phyloP scores from a whole-genome alignment of 2,888 invertebrate species.

The Adelphocoris suturalis region DNA sequence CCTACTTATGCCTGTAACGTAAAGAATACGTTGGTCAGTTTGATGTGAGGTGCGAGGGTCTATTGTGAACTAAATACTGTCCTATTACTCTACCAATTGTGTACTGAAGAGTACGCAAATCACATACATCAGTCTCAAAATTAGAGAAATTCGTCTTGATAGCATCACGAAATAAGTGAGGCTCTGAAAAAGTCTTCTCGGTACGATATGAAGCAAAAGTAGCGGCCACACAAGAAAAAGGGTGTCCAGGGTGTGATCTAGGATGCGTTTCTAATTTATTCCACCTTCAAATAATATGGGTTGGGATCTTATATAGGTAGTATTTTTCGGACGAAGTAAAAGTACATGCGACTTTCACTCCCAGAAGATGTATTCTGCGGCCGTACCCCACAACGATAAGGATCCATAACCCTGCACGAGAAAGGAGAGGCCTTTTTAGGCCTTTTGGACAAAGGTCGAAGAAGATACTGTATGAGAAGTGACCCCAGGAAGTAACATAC shows the following conservation, averaged over 20 bases:
- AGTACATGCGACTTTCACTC: slow-evolving; percentile 15
- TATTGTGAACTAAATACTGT: too few relatives aligned
- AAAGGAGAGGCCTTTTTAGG: background rate
- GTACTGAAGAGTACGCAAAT: too few relatives aligned
- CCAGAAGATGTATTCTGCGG: background rate
- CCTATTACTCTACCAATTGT: too few relatives aligned
- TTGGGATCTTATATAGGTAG: background rate
- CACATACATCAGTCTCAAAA: too few relatives aligned
- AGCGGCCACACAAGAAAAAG: too few relatives aligned
- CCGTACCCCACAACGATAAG: background rate
- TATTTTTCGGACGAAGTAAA: background rate
- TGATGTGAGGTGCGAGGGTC: too few relatives aligned
- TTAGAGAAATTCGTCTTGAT: too few relatives aligned
- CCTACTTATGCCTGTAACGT: too few relatives aligned
- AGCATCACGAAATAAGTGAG: too few relatives aligned
- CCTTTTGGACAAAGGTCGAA: slow-evolving; percentile 32
- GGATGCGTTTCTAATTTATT: slow-evolving; percentile 24
- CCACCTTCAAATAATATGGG: slow-evolving; percentile 12
- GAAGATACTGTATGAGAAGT: background rate
- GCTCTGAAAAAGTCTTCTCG: too few relatives aligned
- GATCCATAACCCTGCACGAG: background rate
- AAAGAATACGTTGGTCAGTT: too few relatives aligned
- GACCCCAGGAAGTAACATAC: slow-evolving; percentile 20
- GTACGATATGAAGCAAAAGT: too few relatives aligned
- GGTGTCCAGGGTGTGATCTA: background rate